Conservation (phyloP, 2,797 vertebrate genomes). For the Anas acuta region DNA sequence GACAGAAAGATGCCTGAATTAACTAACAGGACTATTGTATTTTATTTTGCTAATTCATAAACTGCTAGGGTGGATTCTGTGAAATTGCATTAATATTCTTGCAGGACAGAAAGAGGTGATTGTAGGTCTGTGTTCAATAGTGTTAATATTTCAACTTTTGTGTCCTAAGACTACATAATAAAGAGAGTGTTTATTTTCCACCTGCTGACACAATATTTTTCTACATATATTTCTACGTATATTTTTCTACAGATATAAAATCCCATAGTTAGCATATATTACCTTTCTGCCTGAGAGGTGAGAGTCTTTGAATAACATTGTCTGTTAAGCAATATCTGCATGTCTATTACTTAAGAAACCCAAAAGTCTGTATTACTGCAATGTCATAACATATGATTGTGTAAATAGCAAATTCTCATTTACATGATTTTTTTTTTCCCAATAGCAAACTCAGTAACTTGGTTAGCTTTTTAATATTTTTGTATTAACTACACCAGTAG, state of each 20-base stretch:
- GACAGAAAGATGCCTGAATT: not conserved
- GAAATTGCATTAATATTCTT: not conserved
- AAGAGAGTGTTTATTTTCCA: not conserved
- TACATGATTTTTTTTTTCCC: not conserved
- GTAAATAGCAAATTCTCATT: not conserved
- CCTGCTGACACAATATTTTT: not conserved
- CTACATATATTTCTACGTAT: not conserved
- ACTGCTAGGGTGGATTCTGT: rapidly evolving
- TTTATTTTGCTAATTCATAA: not conserved
- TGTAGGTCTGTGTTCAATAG: too few relatives aligned
- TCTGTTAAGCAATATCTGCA: not conserved
- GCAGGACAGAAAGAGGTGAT: not conserved
- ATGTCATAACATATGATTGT: not conserved
- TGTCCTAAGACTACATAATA: too few relatives aligned
- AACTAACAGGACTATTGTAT: too few relatives aligned
- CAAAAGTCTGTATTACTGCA: not conserved
- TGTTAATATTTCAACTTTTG: not conserved
- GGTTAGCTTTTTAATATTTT: not conserved
- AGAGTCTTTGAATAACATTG: not conserved
- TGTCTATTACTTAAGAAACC: not conserved
- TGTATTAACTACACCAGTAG: not conserved
- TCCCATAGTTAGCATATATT: not conserved
- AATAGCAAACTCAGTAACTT: not conserved
- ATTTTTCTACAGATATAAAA: not conserved
- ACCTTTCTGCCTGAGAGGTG: not conserved